Evolutionary conservation across 2,113 vertebrate species (phyloP), one percentile per base, ranked within the genome.

Genomic region (Lagopus leucura): DNA sequence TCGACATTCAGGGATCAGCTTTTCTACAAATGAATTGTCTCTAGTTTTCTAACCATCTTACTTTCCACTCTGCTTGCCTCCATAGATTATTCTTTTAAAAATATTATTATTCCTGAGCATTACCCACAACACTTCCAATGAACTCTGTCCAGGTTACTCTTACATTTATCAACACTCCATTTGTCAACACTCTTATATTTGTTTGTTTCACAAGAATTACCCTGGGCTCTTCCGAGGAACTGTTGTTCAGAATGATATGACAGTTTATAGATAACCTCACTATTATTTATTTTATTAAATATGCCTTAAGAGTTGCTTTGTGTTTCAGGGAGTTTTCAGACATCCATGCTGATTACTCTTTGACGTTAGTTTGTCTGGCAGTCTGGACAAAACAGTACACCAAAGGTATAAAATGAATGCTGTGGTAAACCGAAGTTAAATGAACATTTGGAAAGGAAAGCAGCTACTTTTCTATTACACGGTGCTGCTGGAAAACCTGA

Each of bases 341-440:
- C 57, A 58, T 83, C 77, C 75, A 70, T 85, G 67, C 25, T 93
- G 81, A 71, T 69, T 83, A 55, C 71, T 86, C 75, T 92, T 92
- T 82, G 86, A 94, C 86, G 64, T 92, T 90, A 89, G 89, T 95
- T 94, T 92, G 82, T 93, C 82, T 96, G 91, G 87, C 72, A 93
- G 89, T 57, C 89, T 88, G 94, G 95, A 93, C 94, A 95, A 94
- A 95, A 90, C 87, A 96, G 86, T 88, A 87, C 92, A 95, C 93
- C 67, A 74, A 96, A 95, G 92, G 90, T 95, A 85, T 70, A 63
- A 93, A 90, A 94, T 84, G 78, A 90, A 91, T 80, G 92, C 70
- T 89, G 86, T 80, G 83, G 86, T 81, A 87, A 85, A 79, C 45
- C 47, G 40, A 27, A 89, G 66, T 81, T 91, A 92, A 95, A 88